These are phyloP conservation scores for Cephalopholis sonnerati DNA, from an alignment of 2,113 vertebrate species.

Conservation along the genomic window DNA sequence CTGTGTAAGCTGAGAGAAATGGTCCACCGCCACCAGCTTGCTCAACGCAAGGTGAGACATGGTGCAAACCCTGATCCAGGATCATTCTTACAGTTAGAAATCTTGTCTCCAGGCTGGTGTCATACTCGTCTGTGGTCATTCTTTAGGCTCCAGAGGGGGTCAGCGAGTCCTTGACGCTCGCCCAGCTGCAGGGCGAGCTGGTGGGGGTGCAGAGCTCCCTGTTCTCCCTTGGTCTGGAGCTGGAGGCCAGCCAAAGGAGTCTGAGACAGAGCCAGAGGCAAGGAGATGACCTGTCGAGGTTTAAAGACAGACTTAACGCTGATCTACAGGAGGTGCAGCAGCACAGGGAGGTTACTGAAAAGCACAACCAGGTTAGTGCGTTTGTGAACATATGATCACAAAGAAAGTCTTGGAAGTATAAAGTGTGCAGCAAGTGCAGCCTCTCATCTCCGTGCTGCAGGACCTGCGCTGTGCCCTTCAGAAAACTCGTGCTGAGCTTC, in stretches of 20 bases:
- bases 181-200: constrained; percentile 87
- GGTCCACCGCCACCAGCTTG: constrained; percentile 88
- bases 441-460: constrained; percentile 73
- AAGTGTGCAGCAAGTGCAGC: not conserved
- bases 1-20: constrained; percentile 91
- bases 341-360: constrained; percentile 90
- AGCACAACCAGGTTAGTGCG: constrained; percentile 91
- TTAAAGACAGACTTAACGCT: constrained; percentile 85
- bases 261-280: constrained; percentile 88
- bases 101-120: not conserved
- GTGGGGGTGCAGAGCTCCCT: constrained; percentile 89
- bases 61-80: not conserved
- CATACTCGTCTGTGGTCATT: constrained; percentile 2
- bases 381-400: not conserved
- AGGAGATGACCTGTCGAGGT: constrained; percentile 83
- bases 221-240: constrained; percentile 91
- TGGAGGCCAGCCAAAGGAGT: constrained; percentile 88
- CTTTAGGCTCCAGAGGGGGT: constrained; percentile 70
- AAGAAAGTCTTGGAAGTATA: not conserved
- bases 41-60: constrained; percentile 86
- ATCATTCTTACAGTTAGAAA: not conserved
- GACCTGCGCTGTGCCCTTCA: constrained; percentile 89
- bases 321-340: constrained; percentile 87
- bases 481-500: constrained; percentile 88
- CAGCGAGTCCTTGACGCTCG: constrained; percentile 53